Conservation (phyloP, 2,797 vertebrate species). For the Karalla daura region DNA sequence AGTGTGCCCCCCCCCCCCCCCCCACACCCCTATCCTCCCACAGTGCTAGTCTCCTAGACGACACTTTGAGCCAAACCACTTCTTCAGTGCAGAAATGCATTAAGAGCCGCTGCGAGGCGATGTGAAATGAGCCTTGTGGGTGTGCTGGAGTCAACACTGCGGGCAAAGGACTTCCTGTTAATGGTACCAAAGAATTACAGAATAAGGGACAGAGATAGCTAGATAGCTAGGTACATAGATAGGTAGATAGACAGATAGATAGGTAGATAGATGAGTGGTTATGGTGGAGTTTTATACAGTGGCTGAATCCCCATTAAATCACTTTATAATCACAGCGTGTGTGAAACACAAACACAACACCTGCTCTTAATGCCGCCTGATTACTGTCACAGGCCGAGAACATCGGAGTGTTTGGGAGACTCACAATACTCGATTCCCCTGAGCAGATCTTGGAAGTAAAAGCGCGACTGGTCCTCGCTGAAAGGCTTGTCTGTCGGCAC, state of each 20-base stretch:
- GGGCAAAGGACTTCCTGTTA: conserved; percentile 18
- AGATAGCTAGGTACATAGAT: too few species aligned
- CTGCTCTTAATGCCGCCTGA: neutral
- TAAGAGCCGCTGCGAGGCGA: conserved; percentile 47
- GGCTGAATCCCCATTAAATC: neutral
- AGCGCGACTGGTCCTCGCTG: conserved; percentile 94
- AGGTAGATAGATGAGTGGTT: too few species aligned
- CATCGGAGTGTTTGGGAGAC: conserved; percentile 57
- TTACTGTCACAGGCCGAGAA: conserved; percentile 9
- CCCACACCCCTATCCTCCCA: conserved; percentile 40
- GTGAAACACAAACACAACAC: neutral
- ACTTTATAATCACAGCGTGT: neutral
- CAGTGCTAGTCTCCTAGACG: conserved; percentile 49
- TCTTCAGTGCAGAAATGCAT: conserved; percentile 47
- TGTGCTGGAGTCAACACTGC: conserved; percentile 40
- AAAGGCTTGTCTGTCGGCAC: conserved; percentile 94
- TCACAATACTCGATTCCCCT: conserved; percentile 98
- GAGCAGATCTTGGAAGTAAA: conserved; percentile 98
- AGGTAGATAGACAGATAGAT: too few species aligned
- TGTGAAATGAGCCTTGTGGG: conserved; percentile 63
- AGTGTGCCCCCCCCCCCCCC: conserved; percentile 12
- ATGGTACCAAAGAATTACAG: conserved; percentile 16
- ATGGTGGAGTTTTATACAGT: too few species aligned
- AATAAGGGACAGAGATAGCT: neutral
- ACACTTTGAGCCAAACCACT: conserved; percentile 47